A percentile compares a stretch with the other conserved stretches of the same genome.
These are phyloP conservation scores for Neodon shergylaensis DNA, from an alignment of 2,113 vertebrate species.

Conservation along the genomic window DNA sequence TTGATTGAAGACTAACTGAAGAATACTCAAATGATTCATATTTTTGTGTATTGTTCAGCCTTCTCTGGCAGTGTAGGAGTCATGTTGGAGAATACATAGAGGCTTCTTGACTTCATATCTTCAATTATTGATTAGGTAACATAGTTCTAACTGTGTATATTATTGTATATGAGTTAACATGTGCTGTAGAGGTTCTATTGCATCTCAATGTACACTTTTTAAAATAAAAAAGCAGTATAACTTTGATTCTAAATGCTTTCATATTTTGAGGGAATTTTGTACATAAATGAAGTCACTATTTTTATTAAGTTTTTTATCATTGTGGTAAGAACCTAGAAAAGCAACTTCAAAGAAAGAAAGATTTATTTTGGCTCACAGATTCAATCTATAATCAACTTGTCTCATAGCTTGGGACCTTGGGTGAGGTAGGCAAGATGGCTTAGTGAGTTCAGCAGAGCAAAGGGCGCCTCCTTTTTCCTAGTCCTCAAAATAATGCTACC, in stretches of 20 bases:
- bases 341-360: background rate
- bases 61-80: background rate
- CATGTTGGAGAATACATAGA: background rate
- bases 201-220: background rate
- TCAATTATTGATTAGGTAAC: background rate
- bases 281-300: background rate
- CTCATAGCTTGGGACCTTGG: background rate
- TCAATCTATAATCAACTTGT: background rate
- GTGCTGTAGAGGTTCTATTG: background rate
- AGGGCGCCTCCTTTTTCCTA: background rate
- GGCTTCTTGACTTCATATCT: background rate
- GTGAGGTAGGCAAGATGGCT: background rate
- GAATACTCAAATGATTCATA: rapidly evolving
- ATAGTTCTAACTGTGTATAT: background rate
- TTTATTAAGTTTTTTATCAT: no score
- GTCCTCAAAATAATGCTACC: background rate
- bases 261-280: background rate
- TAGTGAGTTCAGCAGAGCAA: background rate
- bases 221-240: background rate
- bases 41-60: no score
- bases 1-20: background rate
- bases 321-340: background rate
- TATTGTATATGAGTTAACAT: background rate
- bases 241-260: background rate
- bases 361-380: background rate